Evolutionary conservation across 2,113 vertebrate genomes (phyloP).

Genomic region (Smithornis capensis): DNA sequence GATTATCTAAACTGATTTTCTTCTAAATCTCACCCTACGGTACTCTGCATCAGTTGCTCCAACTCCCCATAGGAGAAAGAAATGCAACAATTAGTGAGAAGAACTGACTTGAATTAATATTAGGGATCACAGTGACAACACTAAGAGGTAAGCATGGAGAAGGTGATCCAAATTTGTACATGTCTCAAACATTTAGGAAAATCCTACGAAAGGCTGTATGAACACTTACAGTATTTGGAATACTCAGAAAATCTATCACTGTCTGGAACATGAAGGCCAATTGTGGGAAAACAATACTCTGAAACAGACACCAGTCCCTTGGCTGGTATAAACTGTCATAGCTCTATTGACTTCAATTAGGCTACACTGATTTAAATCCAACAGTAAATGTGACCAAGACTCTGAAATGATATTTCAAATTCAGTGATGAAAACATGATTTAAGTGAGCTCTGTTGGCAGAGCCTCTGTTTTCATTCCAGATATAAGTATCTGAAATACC

Average conservation of each 20-base stretch:
- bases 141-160: not conserved
- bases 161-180: not conserved
- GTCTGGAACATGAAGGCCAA: not conserved
- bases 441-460: not conserved
- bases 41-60: not conserved
- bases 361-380: not conserved
- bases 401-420: constrained; percentile 10
- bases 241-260: not conserved
- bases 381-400: not conserved
- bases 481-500: not conserved
- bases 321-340: not conserved
- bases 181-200: not conserved
- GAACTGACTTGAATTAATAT: not conserved
- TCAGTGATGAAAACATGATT: not conserved
- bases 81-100: not conserved
- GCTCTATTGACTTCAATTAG: constrained; percentile 30
- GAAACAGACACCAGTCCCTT: not conserved
- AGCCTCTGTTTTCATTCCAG: not conserved
- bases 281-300: constrained; percentile 21
- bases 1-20: not conserved
- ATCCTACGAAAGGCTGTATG: not conserved
- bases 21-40: not conserved
- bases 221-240: not conserved
- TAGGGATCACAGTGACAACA: not conserved
- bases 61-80: not conserved